Evolutionary conservation across 2,888 invertebrate genomes (phyloP).

Genomic region (Tigriopus californicus): DNA sequence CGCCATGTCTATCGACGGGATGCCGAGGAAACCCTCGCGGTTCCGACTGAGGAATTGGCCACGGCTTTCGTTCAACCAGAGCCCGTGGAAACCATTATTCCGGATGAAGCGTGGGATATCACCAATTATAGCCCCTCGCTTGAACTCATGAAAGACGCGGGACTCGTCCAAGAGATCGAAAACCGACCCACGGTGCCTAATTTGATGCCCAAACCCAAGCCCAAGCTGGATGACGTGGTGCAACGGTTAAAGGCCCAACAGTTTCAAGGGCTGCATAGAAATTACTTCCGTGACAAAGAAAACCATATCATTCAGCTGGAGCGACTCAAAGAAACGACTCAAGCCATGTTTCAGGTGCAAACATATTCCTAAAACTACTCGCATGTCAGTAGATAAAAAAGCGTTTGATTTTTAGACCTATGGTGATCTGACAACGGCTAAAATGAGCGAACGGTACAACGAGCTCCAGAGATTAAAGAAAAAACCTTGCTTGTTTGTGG

Average conservation of each 20-base stretch:
- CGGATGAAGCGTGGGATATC: not conserved
- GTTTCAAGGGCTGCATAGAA: too few relatives aligned
- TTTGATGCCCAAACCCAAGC: not conserved
- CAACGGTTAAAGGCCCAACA: not conserved
- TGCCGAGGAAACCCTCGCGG: not conserved
- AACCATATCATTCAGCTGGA: not conserved
- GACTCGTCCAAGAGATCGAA: conserved; percentile 5
- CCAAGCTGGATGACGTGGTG: not conserved
- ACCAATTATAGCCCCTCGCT: conserved; percentile 3
- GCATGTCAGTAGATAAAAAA: too few relatives aligned
- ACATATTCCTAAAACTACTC: not conserved
- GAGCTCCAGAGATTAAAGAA: not conserved
- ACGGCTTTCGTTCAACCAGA: conserved; percentile 3
- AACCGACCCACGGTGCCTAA: not conserved
- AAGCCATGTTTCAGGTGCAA: conserved; percentile 10
- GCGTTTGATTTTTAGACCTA: not conserved
- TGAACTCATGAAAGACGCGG: conserved; percentile 10
- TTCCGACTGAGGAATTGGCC: not conserved
- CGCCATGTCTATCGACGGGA: not conserved
- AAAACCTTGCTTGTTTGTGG: not conserved
- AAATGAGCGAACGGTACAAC: conserved; percentile 2
- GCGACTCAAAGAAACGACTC: not conserved
- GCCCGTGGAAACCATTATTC: conserved; percentile 8
- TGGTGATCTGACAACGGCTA: not conserved
- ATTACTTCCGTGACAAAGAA: not conserved